Conservation (phyloP, 2,797 vertebrate species). For the Gambelia wislizenii region DNA sequence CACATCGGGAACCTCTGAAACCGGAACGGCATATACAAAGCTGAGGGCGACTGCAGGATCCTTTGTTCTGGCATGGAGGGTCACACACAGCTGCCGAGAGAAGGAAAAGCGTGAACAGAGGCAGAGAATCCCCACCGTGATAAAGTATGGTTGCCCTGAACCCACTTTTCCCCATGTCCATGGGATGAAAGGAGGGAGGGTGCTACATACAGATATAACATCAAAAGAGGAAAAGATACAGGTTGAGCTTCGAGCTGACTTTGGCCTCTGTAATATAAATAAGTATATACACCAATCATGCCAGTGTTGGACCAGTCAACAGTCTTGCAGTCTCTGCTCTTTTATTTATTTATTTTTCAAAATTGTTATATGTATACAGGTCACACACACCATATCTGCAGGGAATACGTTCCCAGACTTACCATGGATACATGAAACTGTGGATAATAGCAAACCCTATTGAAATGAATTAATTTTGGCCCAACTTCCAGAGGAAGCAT, state of each 20-base stretch:
- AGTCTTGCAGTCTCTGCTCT: neutral
- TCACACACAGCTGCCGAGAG: conserved; percentile 90
- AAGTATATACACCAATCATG: neutral
- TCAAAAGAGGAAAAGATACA: neutral
- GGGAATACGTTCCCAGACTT: no score
- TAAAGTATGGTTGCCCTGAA: neutral
- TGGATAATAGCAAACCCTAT: no score
- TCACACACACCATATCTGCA: no score
- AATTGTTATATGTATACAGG: no score
- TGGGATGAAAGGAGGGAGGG: neutral
- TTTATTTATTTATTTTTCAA: no score
- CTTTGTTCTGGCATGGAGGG: conserved; percentile 95
- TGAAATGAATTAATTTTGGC: no score
- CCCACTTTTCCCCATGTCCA: neutral
- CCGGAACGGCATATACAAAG: conserved; percentile 94
- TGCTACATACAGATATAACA: neutral
- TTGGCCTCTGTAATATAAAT: neutral
- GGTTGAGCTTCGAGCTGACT: neutral
- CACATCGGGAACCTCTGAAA: conserved; percentile 89
- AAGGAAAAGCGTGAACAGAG: conserved; percentile 53
- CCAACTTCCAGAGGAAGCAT: no score
- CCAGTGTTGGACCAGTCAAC: neutral
- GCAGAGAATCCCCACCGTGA: rapidly evolving
- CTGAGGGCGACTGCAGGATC: conserved; percentile 94
- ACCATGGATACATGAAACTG: no score